Conservation (phyloP, 2,888 invertebrate genomes). For the Spodoptera littoralis region DNA sequence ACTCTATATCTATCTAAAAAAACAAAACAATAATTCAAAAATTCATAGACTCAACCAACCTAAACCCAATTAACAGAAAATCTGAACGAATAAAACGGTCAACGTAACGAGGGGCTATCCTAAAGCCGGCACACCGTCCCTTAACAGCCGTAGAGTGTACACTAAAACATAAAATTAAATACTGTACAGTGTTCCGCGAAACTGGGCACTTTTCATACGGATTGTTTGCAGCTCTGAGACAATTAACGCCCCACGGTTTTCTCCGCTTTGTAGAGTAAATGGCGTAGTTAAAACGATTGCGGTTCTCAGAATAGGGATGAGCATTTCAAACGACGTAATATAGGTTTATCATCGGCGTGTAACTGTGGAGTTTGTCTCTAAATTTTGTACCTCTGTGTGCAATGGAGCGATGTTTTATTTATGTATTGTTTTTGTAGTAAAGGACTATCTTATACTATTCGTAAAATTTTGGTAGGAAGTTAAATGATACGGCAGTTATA, state of each 20-base stretch:
- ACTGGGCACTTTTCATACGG: constrained; percentile 53
- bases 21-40: constrained; percentile 5
- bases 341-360: constrained; percentile 54
- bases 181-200: constrained; percentile 46
- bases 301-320: constrained; percentile 54
- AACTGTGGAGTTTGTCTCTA: constrained; percentile 35
- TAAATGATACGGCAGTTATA: too few relatives aligned
- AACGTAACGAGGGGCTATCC: constrained; percentile 12
- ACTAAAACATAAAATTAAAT: constrained; percentile 54
- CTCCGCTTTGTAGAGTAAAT: constrained; percentile 57
- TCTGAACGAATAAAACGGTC: constrained; percentile 29
- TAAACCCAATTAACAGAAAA: constrained; percentile 24
- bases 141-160: constrained; percentile 29
- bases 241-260: constrained; percentile 56
- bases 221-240: constrained; percentile 55
- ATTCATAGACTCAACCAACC: neutral
- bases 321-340: constrained; percentile 47
- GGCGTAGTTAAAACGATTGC: constrained; percentile 58
- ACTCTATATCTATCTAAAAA: neutral
- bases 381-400: constrained; percentile 16
- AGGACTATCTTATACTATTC: too few relatives aligned
- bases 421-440: constrained; percentile 7
- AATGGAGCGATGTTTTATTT: constrained; percentile 10
- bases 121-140: constrained; percentile 17
- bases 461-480: too few relatives aligned